Percentiles rank a stretch among this genome's conserved stretches.
These are phyloP conservation scores for Nothobranchius kuhntae DNA, from an alignment of 2,113 vertebrate species.

Conservation along the genomic window DNA sequence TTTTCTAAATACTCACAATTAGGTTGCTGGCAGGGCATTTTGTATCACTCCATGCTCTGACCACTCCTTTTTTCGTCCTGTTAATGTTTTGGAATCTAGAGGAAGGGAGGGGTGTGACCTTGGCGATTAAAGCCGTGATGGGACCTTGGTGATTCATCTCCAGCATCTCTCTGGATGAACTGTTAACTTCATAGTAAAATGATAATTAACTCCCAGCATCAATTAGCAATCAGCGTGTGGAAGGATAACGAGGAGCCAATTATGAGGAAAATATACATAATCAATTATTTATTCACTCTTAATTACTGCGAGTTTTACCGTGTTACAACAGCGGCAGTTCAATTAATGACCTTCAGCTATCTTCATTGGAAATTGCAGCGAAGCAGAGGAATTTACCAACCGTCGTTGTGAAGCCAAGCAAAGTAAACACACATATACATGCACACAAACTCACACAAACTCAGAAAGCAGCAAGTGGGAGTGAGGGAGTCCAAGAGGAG, in stretches of 20 bases:
- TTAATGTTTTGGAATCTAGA: conserved; percentile 26
- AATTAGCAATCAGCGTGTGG: conserved; percentile 76
- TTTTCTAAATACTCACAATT: conserved; percentile 80
- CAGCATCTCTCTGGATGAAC: conserved; percentile 45
- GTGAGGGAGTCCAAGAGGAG: conserved; percentile 19
- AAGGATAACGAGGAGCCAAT: conserved; percentile 75
- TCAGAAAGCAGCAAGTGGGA: conserved; percentile 44
- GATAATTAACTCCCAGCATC: conserved; percentile 73
- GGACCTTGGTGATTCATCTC: conserved; percentile 59
- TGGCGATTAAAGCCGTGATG: conserved; percentile 45
- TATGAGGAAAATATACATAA: conserved; percentile 77
- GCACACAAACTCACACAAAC: conserved; percentile 34
- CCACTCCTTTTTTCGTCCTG: conserved; percentile 40
- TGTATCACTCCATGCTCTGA: conserved; percentile 57
- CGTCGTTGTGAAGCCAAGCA: conserved; percentile 53
- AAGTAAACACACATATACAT: conserved; percentile 12
- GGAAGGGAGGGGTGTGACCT: conserved; percentile 39
- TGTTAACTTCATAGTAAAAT: conserved; percentile 64
- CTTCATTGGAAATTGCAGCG: conserved; percentile 73
- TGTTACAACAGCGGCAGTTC: conserved; percentile 70
- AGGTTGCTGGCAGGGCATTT: conserved; percentile 71
- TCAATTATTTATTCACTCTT: conserved; percentile 81
- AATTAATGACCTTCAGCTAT: conserved; percentile 82
- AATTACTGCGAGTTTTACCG: conserved; percentile 78
- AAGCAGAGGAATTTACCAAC: conserved; percentile 67